These are phyloP conservation scores for Pogoniulus pusillus DNA, from an alignment of 2,797 vertebrate genomes.

Conservation along the genomic window DNA sequence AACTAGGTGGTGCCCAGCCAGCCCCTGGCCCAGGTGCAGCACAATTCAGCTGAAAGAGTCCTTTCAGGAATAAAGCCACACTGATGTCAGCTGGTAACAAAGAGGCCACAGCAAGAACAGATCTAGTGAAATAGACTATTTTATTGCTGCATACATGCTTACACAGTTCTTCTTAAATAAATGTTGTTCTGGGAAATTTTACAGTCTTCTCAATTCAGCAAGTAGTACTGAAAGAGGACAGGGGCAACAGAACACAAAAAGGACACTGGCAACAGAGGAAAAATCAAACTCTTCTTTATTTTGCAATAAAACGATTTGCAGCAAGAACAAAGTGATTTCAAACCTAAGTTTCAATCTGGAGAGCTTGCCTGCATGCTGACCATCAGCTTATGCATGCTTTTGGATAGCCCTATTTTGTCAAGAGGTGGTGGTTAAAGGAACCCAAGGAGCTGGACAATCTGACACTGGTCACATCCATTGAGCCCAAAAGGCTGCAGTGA, in stretches of 20 bases:
- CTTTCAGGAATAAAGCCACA: background rate
- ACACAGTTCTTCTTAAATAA: conserved; percentile 66
- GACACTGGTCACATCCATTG: background rate
- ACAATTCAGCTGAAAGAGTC: background rate
- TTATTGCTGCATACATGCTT: conserved; percentile 73
- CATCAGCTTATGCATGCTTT: conserved; percentile 25
- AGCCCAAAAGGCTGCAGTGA: conserved; percentile 18
- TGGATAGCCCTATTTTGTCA: conserved; percentile 25
- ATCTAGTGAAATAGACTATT: conserved; percentile 67
- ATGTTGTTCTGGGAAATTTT: conserved; percentile 50
- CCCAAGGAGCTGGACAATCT: background rate
- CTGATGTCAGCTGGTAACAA: background rate
- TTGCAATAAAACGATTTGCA: conserved; percentile 41
- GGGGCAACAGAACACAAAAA: conserved; percentile 41
- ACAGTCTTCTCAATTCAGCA: conserved; percentile 51
- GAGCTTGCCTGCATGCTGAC: conserved; percentile 18
- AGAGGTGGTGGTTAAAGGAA: background rate
- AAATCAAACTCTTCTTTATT: conserved; percentile 3
- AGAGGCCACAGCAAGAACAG: background rate
- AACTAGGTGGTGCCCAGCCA: background rate
- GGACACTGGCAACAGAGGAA: conserved; percentile 17
- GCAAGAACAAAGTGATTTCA: conserved; percentile 46
- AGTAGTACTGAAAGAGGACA: conserved; percentile 30
- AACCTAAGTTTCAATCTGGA: conserved; percentile 18
- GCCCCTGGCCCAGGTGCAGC: background rate